A percentile compares a stretch with the other conserved stretches of the same genome.
These are phyloP conservation scores for Wiebesia pumilae DNA, from an alignment of 1,140 invertebrate species.

Conservation along the genomic window DNA sequence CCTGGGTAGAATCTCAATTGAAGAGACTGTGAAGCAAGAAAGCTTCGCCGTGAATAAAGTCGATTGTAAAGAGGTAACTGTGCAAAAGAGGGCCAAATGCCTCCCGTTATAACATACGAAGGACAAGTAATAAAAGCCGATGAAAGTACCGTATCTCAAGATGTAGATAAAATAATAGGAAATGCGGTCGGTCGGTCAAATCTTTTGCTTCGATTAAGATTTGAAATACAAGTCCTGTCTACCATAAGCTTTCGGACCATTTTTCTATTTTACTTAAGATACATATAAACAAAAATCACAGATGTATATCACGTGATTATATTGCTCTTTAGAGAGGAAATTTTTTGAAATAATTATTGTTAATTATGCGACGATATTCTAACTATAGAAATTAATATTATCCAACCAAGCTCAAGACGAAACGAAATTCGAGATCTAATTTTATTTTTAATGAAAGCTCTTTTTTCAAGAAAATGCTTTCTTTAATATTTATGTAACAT, in stretches of 20 bases:
- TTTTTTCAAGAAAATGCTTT: background rate
- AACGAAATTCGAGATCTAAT: conserved; percentile 16
- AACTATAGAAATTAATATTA: conserved; percentile 33
- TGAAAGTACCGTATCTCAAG: background rate
- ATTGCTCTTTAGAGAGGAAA: background rate
- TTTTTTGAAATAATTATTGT: conserved; percentile 39
- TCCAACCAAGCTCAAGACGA: conserved; percentile 9
- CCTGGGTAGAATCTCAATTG: conserved; percentile 69
- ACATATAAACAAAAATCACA: conserved; percentile 18
- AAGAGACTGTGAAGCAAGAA: conserved; percentile 70
- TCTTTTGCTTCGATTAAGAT: background rate
- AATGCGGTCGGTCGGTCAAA: background rate
- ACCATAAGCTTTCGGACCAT: conserved; percentile 59
- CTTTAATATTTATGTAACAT: too few species aligned
- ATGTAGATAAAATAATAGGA: too few species aligned
- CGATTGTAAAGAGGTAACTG: conserved; percentile 67
- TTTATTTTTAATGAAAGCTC: background rate
- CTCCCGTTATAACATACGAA: conserved; percentile 69
- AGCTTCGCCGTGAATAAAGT: conserved; percentile 69
- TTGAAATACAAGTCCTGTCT: conserved; percentile 10
- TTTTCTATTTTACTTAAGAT: conserved; percentile 59
- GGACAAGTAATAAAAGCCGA: background rate
- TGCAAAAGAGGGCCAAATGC: conserved; percentile 71
- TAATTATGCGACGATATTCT: conserved; percentile 47
- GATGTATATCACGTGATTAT: conserved; percentile 21